A percentile compares a stretch with the other conserved stretches of the same genome.
Conservation (phyloP, 2,113 vertebrate genomes). For the Boulengeromyrus knoepffleri region DNA sequence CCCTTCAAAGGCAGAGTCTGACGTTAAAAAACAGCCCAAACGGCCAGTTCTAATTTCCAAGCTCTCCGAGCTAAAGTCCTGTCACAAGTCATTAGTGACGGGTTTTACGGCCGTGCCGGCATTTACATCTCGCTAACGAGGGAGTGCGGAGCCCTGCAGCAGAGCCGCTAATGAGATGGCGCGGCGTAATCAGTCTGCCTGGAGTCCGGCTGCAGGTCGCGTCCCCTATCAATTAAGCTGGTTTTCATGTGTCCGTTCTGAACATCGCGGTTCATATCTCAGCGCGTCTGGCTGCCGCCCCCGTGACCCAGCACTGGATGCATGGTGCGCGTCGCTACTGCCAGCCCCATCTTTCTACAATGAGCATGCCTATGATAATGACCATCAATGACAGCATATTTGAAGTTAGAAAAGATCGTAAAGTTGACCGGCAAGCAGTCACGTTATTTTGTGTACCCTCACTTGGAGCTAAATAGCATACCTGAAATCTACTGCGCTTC, state of each 20-base stretch:
- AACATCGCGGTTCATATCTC: conserved; percentile 33
- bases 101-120: conserved; percentile 26
- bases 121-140: conserved; percentile 38
- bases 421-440: not conserved
- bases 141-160: not conserved
- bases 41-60: not conserved
- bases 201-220: not conserved
- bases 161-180: conserved; percentile 27
- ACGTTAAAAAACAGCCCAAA: not conserved
- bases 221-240: not conserved
- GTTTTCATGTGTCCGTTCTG: conserved; percentile 30
- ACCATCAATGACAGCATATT: not conserved
- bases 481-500: not conserved
- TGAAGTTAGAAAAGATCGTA: not conserved
- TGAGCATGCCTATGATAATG: not conserved
- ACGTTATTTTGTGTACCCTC: no score
- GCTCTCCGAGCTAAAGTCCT: not conserved
- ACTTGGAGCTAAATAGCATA: not conserved
- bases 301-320: not conserved
- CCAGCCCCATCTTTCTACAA: not conserved
- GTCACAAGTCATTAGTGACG: conserved; percentile 26
- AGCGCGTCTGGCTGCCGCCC: not conserved
- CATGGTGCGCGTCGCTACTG: not conserved
- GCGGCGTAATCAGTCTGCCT: not conserved
- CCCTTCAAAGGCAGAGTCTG: not conserved